Percentiles rank a stretch among this genome's conserved stretches.
phyloP scores from a whole-genome alignment of 2,113 vertebrate genomes.

The Cyrtonyx montezumae region DNA sequence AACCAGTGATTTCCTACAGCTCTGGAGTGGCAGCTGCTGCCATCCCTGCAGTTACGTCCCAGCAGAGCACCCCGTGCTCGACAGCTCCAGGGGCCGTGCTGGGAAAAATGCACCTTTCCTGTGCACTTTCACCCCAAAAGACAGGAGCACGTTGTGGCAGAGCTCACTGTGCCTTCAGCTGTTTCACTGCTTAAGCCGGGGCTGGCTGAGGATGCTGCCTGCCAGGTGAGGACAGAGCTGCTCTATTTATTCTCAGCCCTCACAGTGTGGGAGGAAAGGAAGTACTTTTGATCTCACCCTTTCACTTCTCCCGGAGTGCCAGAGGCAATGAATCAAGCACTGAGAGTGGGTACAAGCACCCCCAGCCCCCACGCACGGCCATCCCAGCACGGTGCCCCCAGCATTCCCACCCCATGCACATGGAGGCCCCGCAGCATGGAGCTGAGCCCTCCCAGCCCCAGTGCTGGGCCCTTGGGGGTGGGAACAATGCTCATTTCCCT shows the following conservation, averaged over 20 bases:
- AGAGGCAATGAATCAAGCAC: background rate
- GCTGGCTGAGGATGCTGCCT: background rate
- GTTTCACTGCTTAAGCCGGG: background rate
- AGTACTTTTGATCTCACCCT: background rate
- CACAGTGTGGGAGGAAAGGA: background rate
- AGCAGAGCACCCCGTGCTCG: accelerated
- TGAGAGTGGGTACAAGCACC: background rate
- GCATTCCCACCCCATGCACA: background rate
- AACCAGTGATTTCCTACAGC: background rate
- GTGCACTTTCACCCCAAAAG: background rate
- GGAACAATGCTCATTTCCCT: background rate
- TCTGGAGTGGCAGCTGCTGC: background rate
- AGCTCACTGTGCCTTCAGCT: background rate
- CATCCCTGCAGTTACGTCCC: too few relatives aligned
- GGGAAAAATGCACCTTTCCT: background rate
- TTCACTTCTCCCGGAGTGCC: background rate
- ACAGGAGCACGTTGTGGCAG: background rate
- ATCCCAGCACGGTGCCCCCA: too few relatives aligned
- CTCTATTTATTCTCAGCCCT: slow-evolving; percentile 1
- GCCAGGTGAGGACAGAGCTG: background rate
- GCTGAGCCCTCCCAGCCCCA: background rate
- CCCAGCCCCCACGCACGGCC: too few relatives aligned
- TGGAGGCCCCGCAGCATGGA: background rate
- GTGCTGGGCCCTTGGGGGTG: accelerated
- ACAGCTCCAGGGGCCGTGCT: accelerated